phyloP scores from a whole-genome alignment of 2,797 vertebrate species.

The Ctenopoma multispine region DNA sequence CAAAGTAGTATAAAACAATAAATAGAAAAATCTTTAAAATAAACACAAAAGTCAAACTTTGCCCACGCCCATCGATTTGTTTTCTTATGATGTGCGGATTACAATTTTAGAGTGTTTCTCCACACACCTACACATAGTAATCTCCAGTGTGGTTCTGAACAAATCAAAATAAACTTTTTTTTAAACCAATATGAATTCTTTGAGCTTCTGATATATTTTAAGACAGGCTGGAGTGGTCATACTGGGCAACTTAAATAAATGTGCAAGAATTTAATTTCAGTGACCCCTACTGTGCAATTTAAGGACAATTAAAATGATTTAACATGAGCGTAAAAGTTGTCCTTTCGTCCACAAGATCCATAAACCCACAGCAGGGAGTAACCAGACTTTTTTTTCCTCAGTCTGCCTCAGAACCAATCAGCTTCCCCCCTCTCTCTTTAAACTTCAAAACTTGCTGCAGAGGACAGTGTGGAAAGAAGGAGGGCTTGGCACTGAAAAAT shows the following conservation, averaged over 20 bases:
- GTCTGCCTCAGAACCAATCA: conserved; percentile 60
- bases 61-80: conserved; percentile 26
- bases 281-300: conserved; percentile 54
- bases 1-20: conserved; percentile 80
- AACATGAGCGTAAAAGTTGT: conserved; percentile 51
- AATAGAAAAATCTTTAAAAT: conserved; percentile 73
- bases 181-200: conserved; percentile 43
- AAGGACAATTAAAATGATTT: conserved; percentile 62
- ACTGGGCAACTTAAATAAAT: conserved; percentile 62
- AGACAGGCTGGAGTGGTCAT: conserved; percentile 47
- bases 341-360: conserved; percentile 63
- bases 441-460: conserved; percentile 66
- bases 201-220: conserved; percentile 39
- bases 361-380: conserved; percentile 68
- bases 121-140: conserved; percentile 53
- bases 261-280: conserved; percentile 66
- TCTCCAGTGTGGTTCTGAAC: conserved; percentile 49
- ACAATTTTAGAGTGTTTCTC: conserved; percentile 52
- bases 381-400: conserved; percentile 76
- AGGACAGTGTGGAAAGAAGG: conserved; percentile 66
- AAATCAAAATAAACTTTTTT: conserved; percentile 33
- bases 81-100: conserved; percentile 50
- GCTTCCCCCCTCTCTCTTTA: conserved; percentile 41
- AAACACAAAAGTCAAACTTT: conserved; percentile 64
- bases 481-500: conserved; percentile 78